Evolutionary conservation across 2,888 invertebrate genomes (phyloP), one percentile per base, ranked within the genome.

Genomic region (Plagodis pulveraria): DNA sequence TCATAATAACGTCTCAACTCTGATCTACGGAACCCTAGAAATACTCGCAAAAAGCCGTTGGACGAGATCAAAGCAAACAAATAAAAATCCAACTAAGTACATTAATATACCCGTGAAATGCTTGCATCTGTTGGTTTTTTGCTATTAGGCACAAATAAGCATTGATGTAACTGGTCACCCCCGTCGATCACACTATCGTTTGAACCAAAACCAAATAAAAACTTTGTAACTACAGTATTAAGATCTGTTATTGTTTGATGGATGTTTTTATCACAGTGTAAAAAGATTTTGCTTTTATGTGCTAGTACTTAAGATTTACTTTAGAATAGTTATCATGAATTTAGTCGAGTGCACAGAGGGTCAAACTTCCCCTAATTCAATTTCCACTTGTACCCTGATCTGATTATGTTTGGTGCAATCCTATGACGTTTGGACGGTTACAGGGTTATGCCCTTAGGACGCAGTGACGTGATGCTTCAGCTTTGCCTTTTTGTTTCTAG

Each of bases 91-190:
- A 73, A 73, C 85, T 91, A 91, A 91, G 89, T 84, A 89, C 86
- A 86, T 91, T 91, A 91, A 89, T 87, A 89, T 87, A 89, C 86
- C 91, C 90, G 89, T 92, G 89, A 91, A 92, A 91, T 89, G 87
- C 77, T 80, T 91, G 80, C 91, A 92, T 91, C 91, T 92, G 91
- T 87, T 90, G 89, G 81, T 89, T 90, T 91, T 83, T 91, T 89
- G 83, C 86, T 87, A 91, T 91, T 89, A 91, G 84, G 86, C 84
- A 84, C 89, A 89, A 89, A 91, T 89, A 90, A 86, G 83, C 86
- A 87, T 84, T 88, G 89, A 89, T 87, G 86, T 81, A 72, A 62
- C 76, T 76, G 78, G 77, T 79, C 83, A 78, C 86, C 85, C 86
- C 76, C 77, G 66, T 60, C 67, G 67, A 66, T 49, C 66, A 69